Percentiles rank a stretch among this genome's conserved stretches.
Evolutionary conservation across 2,113 vertebrate genomes (phyloP).

Genomic region (Phaethon lepturus): DNA sequence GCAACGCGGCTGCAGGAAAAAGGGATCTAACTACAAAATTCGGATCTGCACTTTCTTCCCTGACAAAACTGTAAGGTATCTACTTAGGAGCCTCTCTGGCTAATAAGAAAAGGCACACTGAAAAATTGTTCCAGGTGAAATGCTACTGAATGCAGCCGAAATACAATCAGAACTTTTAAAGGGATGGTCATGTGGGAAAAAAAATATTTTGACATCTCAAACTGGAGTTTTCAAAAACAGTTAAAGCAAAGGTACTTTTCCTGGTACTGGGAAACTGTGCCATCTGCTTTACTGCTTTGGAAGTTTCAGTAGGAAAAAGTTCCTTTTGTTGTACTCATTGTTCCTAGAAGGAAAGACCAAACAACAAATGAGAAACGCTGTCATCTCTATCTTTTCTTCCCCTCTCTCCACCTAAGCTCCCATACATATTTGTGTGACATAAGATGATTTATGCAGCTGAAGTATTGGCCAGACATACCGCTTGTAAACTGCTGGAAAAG

Average conservation of each 20-base stretch:
- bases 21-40: neutral
- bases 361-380: neutral
- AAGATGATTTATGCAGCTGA: neutral
- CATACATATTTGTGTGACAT: neutral
- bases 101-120: neutral
- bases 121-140: neutral
- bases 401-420: neutral
- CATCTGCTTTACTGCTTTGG: neutral
- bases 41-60: neutral
- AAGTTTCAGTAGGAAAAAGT: neutral
- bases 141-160: neutral
- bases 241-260: neutral
- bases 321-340: neutral
- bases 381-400: neutral
- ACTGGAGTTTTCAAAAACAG: neutral
- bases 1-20: neutral
- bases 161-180: neutral
- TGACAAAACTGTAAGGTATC: neutral
- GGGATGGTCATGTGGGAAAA: neutral
- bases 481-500: slow-evolving; percentile 22
- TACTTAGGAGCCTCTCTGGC: neutral
- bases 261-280: neutral
- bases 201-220: neutral
- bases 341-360: neutral
- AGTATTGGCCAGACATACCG: neutral